These are phyloP conservation scores for Panagrolaimus sp. DNA, from an alignment of 1,140 invertebrate genomes.

Conservation along the genomic window DNA sequence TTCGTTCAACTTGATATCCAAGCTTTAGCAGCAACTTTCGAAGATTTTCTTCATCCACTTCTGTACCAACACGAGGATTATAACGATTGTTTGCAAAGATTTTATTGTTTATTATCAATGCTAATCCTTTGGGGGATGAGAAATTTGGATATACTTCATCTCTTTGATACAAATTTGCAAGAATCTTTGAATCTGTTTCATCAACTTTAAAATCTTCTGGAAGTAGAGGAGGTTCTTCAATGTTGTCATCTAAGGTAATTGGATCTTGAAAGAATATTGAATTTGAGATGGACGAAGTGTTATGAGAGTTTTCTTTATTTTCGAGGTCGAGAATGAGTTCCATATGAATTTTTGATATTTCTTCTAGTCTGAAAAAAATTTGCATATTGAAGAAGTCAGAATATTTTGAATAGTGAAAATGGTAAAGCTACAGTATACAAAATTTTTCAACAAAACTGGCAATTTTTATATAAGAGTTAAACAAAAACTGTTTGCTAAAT, in stretches of 20 bases:
- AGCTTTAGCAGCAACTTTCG: constrained; percentile 22
- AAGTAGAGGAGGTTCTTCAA: not conserved
- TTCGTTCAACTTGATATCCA: constrained; percentile 18
- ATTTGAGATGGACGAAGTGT: too few species aligned
- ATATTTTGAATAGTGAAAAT: not conserved
- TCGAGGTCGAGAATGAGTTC: not conserved
- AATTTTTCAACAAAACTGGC: too few species aligned
- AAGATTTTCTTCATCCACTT: constrained; percentile 20
- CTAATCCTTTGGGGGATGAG: constrained; percentile 31
- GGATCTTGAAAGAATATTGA: not conserved
- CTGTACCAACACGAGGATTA: constrained; percentile 17
- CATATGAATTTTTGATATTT: not conserved
- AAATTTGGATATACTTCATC: constrained; percentile 21
- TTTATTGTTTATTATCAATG: constrained; percentile 28
- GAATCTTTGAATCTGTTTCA: not conserved
- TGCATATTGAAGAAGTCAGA: too few species aligned
- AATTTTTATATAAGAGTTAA: too few species aligned
- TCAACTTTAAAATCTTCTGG: not conserved
- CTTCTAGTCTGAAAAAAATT: not conserved
- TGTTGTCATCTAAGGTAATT: not conserved
- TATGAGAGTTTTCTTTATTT: not conserved
- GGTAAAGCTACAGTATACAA: not conserved
- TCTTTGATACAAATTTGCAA: not conserved
- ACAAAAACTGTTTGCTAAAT: too few species aligned
- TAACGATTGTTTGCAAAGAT: constrained; percentile 9